Evolutionary conservation across 1,140 invertebrate species (phyloP).

Genomic region (Mercenaria mercenaria): DNA sequence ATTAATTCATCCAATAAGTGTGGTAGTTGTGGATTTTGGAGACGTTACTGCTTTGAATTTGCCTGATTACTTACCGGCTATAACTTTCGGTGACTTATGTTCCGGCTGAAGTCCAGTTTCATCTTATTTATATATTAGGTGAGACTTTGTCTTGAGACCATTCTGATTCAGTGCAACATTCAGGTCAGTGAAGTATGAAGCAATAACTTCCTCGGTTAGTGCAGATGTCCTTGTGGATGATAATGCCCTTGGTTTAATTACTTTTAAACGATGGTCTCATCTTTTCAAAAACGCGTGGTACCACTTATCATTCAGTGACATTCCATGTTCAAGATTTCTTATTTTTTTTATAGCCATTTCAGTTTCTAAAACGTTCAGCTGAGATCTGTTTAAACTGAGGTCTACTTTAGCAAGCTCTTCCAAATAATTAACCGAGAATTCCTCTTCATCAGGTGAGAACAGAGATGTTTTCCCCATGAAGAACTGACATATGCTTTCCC

Average conservation of each 20-base stretch:
- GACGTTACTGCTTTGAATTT: slow-evolving; percentile 23
- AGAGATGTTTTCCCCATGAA: slow-evolving; percentile 1
- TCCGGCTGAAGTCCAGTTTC: slow-evolving; percentile 26
- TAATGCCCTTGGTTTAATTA: not conserved
- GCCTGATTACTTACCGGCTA: not conserved
- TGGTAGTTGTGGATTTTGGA: slow-evolving; percentile 11
- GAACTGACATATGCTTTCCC: not conserved
- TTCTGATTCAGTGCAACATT: slow-evolving; percentile 17
- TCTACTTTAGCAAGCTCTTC: not conserved
- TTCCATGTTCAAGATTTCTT: not conserved
- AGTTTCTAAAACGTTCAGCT: not conserved
- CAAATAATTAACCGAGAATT: slow-evolving; percentile 4
- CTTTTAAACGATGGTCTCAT: not conserved
- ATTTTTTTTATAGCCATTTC: slow-evolving; percentile 32
- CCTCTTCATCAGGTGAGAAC: slow-evolving; percentile 3
- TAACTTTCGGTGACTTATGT: slow-evolving; percentile 33
- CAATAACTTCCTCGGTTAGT: not conserved
- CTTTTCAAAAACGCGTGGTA: not conserved
- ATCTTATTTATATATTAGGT: slow-evolving; percentile 16
- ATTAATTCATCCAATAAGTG: slow-evolving; percentile 32
- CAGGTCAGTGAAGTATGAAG: not conserved
- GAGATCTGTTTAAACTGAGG: not conserved
- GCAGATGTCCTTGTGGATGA: not conserved
- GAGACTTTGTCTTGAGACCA: slow-evolving; percentile 1
- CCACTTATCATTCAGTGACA: not conserved